These are phyloP conservation scores for Heterodera filipjevi DNA, from an alignment of 2,888 invertebrate species.

Conservation along the genomic window DNA sequence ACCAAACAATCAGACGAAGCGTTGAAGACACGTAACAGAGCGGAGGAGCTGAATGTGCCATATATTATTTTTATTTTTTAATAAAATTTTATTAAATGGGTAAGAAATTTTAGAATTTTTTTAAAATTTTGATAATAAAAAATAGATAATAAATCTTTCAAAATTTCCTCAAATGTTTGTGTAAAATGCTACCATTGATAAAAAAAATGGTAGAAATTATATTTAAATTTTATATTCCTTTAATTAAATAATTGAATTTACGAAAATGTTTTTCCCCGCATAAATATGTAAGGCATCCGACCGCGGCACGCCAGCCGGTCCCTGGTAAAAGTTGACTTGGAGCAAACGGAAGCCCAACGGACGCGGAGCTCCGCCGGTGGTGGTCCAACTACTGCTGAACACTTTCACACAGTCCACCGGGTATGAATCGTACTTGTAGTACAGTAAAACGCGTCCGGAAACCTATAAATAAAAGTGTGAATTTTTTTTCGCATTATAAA, in stretches of 20 bases:
- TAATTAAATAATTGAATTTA: background rate
- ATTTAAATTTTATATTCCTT: no score
- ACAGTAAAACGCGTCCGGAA: conserved; percentile 77
- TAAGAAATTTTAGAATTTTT: background rate
- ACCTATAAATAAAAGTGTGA: conserved; percentile 67
- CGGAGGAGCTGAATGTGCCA: conserved; percentile 17
- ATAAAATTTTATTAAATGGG: background rate
- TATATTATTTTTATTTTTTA: background rate
- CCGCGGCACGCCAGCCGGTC: conserved; percentile 54
- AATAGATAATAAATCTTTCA: no score
- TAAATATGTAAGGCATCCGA: conserved; percentile 57
- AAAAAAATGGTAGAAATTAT: no score
- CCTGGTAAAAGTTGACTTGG: conserved; percentile 57
- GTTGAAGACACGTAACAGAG: conserved; percentile 44
- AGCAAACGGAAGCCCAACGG: conserved; percentile 9
- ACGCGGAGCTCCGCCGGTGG: conserved; percentile 66
- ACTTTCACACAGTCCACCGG: conserved; percentile 97
- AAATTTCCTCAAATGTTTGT: no score
- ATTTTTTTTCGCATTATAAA: no score
- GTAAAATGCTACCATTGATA: no score
- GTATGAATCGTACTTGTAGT: conserved; percentile 94
- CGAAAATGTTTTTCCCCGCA: conserved; percentile 50
- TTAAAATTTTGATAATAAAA: background rate
- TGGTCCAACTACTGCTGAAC: conserved; percentile 76
- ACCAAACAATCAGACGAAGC: conserved; percentile 33